Conservation (phyloP, 2,113 vertebrate genomes). For the Rousettus leschenaultii region DNA sequence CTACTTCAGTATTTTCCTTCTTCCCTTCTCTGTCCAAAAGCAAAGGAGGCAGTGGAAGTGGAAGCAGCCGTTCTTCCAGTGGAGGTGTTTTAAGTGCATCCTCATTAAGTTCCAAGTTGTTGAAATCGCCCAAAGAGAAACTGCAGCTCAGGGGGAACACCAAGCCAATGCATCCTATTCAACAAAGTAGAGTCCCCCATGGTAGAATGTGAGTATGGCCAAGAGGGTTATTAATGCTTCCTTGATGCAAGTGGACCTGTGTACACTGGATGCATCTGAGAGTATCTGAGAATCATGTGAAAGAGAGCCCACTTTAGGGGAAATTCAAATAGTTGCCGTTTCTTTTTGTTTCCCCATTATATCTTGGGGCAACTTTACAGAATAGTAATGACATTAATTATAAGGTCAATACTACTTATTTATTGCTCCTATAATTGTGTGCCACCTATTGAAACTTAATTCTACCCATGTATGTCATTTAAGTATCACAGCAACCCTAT, state of each 20-base stretch:
- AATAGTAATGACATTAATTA: background rate
- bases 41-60: constrained; percentile 82
- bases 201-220: constrained; percentile 91
- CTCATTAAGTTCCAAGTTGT: constrained; percentile 91
- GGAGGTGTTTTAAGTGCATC: constrained; percentile 83
- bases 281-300: background rate
- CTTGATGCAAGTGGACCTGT: background rate
- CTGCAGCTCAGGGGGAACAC: constrained; percentile 89
- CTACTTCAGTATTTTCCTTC: constrained; percentile 86
- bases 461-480: background rate
- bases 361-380: background rate
- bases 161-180: constrained; percentile 87
- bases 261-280: background rate
- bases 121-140: constrained; percentile 98
- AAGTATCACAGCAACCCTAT: background rate
- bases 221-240: background rate
- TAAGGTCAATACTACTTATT: background rate
- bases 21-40: constrained; percentile 88
- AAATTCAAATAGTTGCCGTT: background rate
- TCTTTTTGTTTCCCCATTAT: background rate
- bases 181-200: constrained; percentile 88
- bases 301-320: background rate
- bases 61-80: constrained; percentile 84
- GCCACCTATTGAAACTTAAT: background rate
- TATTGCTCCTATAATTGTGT: background rate